Base-by-base conservation (phyloP, 2,113 vertebrate genomes). In the Hippocampus mohnikei region DNA sequence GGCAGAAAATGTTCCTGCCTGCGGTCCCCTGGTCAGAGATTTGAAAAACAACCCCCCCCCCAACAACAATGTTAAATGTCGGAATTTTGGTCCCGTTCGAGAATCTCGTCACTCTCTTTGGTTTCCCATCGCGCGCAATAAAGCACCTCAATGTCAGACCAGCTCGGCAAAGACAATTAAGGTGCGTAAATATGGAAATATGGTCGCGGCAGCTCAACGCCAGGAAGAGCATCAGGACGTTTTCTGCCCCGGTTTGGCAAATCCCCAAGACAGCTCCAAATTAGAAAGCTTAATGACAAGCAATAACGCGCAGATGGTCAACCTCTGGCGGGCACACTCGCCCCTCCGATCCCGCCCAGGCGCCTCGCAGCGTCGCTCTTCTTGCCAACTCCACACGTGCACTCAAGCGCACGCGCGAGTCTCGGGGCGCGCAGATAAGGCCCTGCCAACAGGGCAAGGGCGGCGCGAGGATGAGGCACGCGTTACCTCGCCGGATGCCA, bases 211-310 rank as follows among this genome's bases (percentile, higher is more conserved):
- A 85, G 86, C 88, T 91, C 87, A 81, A 83, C 73, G 21, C 86
- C 87, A 85, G 79, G 79, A 88, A 76, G 74, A 3, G 76, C 78
- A 78, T 91, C 90, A 92, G 90, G 91, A 92, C 88, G 92, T 93
- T 92, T 93, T 80, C 87, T 85, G 89, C 87, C 87, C 88, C 88
- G 84, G 75, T 92, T 91, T 91, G 91, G 90, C 91, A 88, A 91
- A 91, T 92, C 88, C 91, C 90, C 91, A 88, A 91, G 89, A 90
- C 81, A 80, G 84, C 90, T 88, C 88, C 68, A 81, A 93, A 93
- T 93, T 93, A 93, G 92, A 93, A 92, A 90, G 87, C 89, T 91
- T 92, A 92, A 93, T 92, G 91, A 91, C 89, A 88, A 91, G 87
- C 91, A 88, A 93, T 92, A 91, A 91, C 72, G 76, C 84, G 85